Evolutionary conservation across 1,140 invertebrate genomes (phyloP), one percentile per base, ranked within the genome.

Genomic region (Trachymyrmex cornetzi): DNA sequence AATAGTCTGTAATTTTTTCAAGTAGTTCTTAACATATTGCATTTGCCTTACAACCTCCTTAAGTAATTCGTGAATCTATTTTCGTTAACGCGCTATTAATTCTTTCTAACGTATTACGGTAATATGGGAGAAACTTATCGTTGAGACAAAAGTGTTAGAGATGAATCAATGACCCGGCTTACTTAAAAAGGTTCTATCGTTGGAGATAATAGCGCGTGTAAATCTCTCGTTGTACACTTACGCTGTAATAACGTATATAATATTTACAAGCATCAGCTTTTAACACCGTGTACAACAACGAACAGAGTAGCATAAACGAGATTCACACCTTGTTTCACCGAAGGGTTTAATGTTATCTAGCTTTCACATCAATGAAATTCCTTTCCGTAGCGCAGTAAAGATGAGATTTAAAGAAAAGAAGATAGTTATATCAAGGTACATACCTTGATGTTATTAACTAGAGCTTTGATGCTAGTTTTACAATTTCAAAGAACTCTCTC

Each of bases 221-320:
- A 77, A 77, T 77, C 38, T 77, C 59, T 64, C 59, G 24, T 55
- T 44, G 74, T 63, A 38, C 38, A 64, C 59, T 79, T 64, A 50
- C 16, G 38, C 59, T n/a, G 44, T 79, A 79, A 79, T 50, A 64
- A 79, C 38, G 38, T 59, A 59, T 9, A 61, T 59, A 77, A 77
- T 77, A 77, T 77, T 77, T 77, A 77, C 57, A 77, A 63, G 57
- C 57, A 79, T 79, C 59, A n/a, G 75, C 59, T 63, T 64, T 79
- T 79, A 77, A 77, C 75, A 48, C 59, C 24, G 59, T 63, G 38
- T 44, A 24, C 6, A 22, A 22, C 74, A 61, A 64, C 38, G 75
- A 48, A 63, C 59, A 50, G 44, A 77, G 50, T 48, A 79, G 19
- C 24, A 50, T 63, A 64, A 79, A 64, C 24, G 24, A 64, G 24